Evolutionary conservation across 2,113 vertebrate species (phyloP).

Genomic region (Stomatorhinus ivindoensis): DNA sequence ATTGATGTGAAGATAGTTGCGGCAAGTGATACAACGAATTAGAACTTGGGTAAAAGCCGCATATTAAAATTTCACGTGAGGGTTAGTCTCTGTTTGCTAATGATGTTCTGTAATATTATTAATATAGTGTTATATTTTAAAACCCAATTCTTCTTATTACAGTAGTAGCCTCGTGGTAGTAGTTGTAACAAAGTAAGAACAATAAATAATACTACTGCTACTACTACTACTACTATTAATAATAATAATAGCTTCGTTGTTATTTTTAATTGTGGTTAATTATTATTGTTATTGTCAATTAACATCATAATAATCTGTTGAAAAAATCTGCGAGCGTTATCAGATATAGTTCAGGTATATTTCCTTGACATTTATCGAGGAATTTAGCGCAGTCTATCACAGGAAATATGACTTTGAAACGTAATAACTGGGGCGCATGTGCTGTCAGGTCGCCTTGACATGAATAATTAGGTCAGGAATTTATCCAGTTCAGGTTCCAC

Average conservation of each 20-base stretch:
- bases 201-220: not conserved
- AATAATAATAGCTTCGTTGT: not conserved
- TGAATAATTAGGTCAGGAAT: conserved; percentile 54
- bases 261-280: not conserved
- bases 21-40: not conserved
- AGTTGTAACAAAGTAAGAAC: not conserved
- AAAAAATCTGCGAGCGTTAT: not conserved
- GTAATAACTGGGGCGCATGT: conserved; percentile 18
- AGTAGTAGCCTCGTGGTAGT: not conserved
- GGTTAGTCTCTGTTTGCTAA: not conserved
- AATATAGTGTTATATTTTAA: not conserved
- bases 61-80: not conserved
- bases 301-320: not conserved
- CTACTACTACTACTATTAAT: no score
- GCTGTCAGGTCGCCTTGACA: conserved; percentile 22
- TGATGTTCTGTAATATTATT: not conserved
- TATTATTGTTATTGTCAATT: not conserved
- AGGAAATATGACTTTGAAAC: conserved; percentile 19
- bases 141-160: not conserved
- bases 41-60: not conserved
- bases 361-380: not conserved
- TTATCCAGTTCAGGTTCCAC: conserved; percentile 37
- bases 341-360: not conserved
- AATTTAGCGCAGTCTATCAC: conserved; percentile 11
- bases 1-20: not conserved